Base-by-base conservation (phyloP, 2,113 vertebrate genomes). In the Odontophorus gujanensis region DNA sequence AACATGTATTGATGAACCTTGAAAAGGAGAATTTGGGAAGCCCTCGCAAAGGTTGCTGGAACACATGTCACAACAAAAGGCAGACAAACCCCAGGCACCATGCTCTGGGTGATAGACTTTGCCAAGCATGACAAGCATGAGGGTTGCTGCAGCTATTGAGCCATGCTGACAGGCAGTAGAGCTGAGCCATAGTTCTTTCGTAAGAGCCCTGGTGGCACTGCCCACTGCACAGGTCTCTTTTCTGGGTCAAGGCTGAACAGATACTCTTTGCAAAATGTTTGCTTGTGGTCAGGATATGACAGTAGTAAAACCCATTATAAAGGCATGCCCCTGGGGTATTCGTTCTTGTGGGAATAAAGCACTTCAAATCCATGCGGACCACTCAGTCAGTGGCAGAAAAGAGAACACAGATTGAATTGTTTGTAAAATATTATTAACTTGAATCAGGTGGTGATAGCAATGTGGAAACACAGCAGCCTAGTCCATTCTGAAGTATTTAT, bases 1-100 rank as follows among this genome's bases (percentile, higher is more conserved):
- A 47, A 10, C 7, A 17, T 0, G 1, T 21, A 53, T 89, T 32
- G 40, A 28, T 69, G 14, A 42, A 78, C 53, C n/a, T 69, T 73
- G 45, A 73, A 91, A 32, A 73, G 15, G 6, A 87, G 57, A 87
- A 82, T 50, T 24, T 87, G 71, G 17, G 71, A 95, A 87, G 45
- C n/a, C n/a, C 12, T 88, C 57, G 79, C 2, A 69, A 50, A 72
- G 30, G 26, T 13, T 85, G 20, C 43, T 61, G 16, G 61, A n/a
- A 68, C 3, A 16, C 0, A 0, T 50, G n/a, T 72, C 50, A 18
- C 28, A 20, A 22, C 7, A 21, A 85, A 51, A 87, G 28, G 63
- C 65, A 93, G 34, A 50, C 5, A 66, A 47, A 74, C 16, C 18
- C 47, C 9, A 32, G 25, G 8, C 10, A 30, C 53, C 30, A 6